Conservation (phyloP, 1,140 invertebrate species). For the Drosophila mayri region DNA sequence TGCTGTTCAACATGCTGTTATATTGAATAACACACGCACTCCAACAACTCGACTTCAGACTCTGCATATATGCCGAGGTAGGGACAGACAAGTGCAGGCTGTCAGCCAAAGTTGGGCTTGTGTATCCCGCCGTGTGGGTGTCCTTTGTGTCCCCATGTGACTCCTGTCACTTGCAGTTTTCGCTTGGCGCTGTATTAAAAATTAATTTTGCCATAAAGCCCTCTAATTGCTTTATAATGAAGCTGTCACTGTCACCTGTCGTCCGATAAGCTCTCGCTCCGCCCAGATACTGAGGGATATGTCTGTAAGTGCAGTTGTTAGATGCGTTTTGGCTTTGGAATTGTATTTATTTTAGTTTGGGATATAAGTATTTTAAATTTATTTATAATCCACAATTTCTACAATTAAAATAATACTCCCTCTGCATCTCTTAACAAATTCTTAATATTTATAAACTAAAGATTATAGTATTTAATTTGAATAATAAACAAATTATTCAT, state of each 20-base stretch:
- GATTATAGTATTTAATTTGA: neutral
- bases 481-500: constrained; percentile 45
- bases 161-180: constrained; percentile 79
- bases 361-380: no score
- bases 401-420: no score
- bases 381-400: no score
- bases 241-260: constrained; percentile 82
- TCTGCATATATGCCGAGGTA: constrained; percentile 2
- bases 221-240: constrained; percentile 82
- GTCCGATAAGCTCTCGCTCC: constrained; percentile 72
- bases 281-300: constrained; percentile 1
- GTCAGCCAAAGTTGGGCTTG: constrained; percentile 38
- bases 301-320: constrained; percentile 27
- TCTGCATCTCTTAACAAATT: no score
- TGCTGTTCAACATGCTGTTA: constrained; percentile 79
- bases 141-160: constrained; percentile 54
- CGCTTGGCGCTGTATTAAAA: constrained; percentile 66
- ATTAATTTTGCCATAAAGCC: constrained; percentile 64
- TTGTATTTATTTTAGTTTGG: neutral
- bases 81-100: constrained; percentile 44
- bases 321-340: constrained; percentile 14
- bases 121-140: constrained; percentile 33
- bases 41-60: constrained; percentile 26
- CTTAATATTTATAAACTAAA: no score
- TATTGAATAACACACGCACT: constrained; percentile 77